Evolutionary conservation across 2,888 invertebrate species (phyloP).

Genomic region (Drosophila phalerata): DNA sequence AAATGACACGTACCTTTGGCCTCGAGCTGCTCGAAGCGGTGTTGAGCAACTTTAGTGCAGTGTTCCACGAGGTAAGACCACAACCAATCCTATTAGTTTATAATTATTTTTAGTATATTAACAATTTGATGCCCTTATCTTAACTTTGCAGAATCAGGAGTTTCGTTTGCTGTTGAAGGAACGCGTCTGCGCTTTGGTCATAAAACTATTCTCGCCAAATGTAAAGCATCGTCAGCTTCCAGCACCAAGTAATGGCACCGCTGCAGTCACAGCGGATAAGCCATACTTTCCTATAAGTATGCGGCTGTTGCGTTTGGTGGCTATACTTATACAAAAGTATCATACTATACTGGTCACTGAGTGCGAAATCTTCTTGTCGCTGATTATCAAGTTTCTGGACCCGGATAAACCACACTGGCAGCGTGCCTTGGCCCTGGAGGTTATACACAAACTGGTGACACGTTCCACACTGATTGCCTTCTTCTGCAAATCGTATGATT

Average conservation of each 20-base stretch:
- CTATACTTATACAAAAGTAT: constrained; percentile 96
- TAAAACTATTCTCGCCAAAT: constrained; percentile 98
- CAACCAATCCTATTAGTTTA: too few relatives aligned
- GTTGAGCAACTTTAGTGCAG: constrained; percentile 93
- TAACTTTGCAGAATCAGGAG: constrained; percentile 91
- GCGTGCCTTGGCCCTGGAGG: constrained; percentile 96
- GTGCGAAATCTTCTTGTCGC: constrained; percentile 98
- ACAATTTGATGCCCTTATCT: not conserved
- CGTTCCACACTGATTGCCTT: constrained; percentile 94
- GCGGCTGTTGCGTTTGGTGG: constrained; percentile 96
- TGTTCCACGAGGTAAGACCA: constrained; percentile 91
- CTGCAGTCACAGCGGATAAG: constrained; percentile 91
- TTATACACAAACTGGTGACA: constrained; percentile 96
- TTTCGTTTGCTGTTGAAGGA: constrained; percentile 98
- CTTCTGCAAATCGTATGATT: constrained; percentile 98
- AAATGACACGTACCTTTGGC: constrained; percentile 98
- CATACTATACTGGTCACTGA: constrained; percentile 97
- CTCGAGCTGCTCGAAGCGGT: constrained; percentile 97
- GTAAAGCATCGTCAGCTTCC: constrained; percentile 93
- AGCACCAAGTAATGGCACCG: constrained; percentile 86
- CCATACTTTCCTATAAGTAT: constrained; percentile 99
- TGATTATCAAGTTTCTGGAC: constrained; percentile 98
- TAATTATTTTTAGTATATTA: not conserved
- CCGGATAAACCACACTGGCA: constrained; percentile 99
- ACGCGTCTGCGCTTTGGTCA: constrained; percentile 98